Conservation (phyloP, 2,113 vertebrate species). For the Pagrus major region DNA sequence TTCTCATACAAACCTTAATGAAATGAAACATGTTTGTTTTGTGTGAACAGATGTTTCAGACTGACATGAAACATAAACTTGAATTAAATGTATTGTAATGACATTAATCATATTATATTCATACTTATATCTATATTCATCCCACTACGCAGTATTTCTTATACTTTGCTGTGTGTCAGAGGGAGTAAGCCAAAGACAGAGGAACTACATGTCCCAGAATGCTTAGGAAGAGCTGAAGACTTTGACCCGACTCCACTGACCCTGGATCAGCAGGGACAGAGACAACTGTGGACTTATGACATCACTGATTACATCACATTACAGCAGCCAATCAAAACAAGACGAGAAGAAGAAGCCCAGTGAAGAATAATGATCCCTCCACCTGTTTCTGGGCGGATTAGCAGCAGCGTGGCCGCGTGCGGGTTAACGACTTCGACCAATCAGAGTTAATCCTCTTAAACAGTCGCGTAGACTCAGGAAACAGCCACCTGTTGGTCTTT, state of each 20-base stretch:
- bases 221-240: not conserved
- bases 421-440: not conserved
- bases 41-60: no score
- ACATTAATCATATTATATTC: no score
- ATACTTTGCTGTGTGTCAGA: no score
- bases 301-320: not conserved
- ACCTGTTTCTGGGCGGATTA: not conserved
- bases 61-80: no score
- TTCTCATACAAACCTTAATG: no score
- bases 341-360: not conserved
- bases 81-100: no score
- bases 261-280: not conserved
- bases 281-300: not conserved
- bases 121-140: no score
- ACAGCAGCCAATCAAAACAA: conserved; percentile 14
- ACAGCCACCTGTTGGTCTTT: not conserved
- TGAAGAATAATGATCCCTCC: not conserved
- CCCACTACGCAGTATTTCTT: no score
- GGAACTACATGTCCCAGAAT: conserved; percentile 16
- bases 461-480: not conserved
- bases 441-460: conserved; percentile 48
- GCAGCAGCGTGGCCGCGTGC: not conserved
- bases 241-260: not conserved
- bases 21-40: no score
- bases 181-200: no score